Base-by-base conservation (phyloP, 2,113 vertebrate genomes). In the Ptychochromis oligacanthus region DNA sequence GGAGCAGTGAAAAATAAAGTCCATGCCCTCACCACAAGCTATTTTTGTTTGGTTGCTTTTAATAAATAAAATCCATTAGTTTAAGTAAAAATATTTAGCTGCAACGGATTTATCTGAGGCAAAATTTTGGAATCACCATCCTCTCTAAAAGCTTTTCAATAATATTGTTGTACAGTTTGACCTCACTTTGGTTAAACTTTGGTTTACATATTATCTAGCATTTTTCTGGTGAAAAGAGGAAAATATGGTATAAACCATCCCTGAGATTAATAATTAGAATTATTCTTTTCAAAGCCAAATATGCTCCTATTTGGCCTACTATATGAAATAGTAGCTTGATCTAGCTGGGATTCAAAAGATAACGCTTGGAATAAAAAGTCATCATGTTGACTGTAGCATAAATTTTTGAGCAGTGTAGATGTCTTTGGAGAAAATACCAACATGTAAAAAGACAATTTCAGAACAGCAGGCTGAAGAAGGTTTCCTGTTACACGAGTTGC, bases 131-230 rank as follows among this genome's bases (percentile, higher is more conserved):
- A 52, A 54, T 87, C 12, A 65, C 22, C 67, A 54, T 6, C 62
- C 43, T 36, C 79, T 87, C 80, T 85, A 59, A 87, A 85, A 88
- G 79, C 83, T 79, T 88, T 88, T 59, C 22, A 59, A 59, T 72
- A 26, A 81, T 64, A 58, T 46, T 81, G 56, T 20, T 43, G 57
- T 3, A 67, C 34, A 74, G 9, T 80, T 77, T 80, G 34, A 75
- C 55, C 78, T 2, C 72, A 28, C 20, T 26, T 76, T n/a, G 46
- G 46, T 54, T n/a, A 24, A 72, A 20, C 65, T 17, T 52, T 52
- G 26, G 11, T 52, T 52, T 18, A 5, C 26, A 72, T 72, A n/a
- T 14, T 54, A 55, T 17, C 10, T 75, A 20, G 5, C 24, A 8
- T 46, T 75, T 81, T 79, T 56, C 8, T 26, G 2, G 36, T 59